Evolutionary conservation across 2,797 vertebrate genomes (phyloP), one percentile per base, ranked within the genome.

Genomic region (Gymnoscopelus microlampas): DNA sequence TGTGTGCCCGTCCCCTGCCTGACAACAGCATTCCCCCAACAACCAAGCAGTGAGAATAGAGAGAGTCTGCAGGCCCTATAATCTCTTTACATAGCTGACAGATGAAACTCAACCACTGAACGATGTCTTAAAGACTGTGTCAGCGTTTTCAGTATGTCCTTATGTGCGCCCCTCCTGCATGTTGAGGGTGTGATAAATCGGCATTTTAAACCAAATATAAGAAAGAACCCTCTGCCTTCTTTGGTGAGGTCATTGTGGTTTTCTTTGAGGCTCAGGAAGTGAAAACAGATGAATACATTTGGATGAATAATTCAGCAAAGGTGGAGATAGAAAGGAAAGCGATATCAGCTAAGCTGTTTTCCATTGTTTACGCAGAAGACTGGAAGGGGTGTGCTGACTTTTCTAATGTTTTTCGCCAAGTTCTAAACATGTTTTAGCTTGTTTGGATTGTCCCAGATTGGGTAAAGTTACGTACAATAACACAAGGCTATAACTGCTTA

Each of bases 221-320:
- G 12, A 35, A 1, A 59, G 15, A 15, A 24, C 60, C 5, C 53
- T 15, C 5, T 8, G 1, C 2, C 49, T 9, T 51, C 26, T 60
- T 44, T 32, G 13, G 61, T 53, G 39, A 53, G 35, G 9, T 10
- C 14, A 2, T 71, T 39, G 54, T 5, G 8, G 19, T 62, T 50
- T 51, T 13, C 44, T 48, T 66, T 2, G 0, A 51, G 5, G 2
- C 32, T 59, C 0, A 0, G 5, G 23, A 63, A 69, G 26, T 26
- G 4, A 68, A 73, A 65, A 44, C 35, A 7, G 2, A 47, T 53
- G 50, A 13, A 13, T 51, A 13, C 61, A 3, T 66, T 29, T 0
- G 19, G n/a, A n/a, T 72, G 68, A 72, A 73, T 74, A 4, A 71
- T 71, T 63, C 63, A 3, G 70, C 29, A 68, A 44, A 44, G 49